phyloP scores from a whole-genome alignment of 2,888 invertebrate genomes.

The Stenolophus ochropezus region DNA sequence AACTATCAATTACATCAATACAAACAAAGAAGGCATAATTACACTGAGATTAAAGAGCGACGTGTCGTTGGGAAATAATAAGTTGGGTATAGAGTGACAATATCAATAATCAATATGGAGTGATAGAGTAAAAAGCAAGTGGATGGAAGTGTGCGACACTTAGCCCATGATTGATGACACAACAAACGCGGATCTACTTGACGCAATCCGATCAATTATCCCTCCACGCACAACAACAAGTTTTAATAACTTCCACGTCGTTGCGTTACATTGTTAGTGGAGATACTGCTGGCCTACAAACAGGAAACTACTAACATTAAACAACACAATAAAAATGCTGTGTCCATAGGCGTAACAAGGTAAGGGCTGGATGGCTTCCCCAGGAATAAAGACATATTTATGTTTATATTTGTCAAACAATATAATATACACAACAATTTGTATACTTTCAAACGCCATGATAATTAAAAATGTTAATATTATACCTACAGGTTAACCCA shows the following conservation, averaged over 20 bases:
- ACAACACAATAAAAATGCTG: too few species aligned
- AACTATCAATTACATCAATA: too few species aligned
- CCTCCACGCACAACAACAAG: constrained; percentile 50
- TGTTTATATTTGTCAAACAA: too few species aligned
- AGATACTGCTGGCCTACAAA: background rate
- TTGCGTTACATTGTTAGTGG: background rate
- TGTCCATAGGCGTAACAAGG: too few species aligned
- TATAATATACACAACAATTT: too few species aligned
- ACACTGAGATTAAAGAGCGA: too few species aligned
- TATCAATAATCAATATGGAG: constrained; percentile 24
- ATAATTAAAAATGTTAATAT: too few species aligned
- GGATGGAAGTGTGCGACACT: constrained; percentile 28
- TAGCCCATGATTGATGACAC: constrained; percentile 68
- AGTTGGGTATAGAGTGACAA: constrained; percentile 4
- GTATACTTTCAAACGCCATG: too few species aligned
- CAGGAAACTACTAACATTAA: background rate
- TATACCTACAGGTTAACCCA: too few species aligned
- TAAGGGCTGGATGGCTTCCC: too few species aligned
- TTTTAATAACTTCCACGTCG: constrained; percentile 55
- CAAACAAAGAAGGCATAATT: too few species aligned
- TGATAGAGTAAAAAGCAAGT: constrained; percentile 38
- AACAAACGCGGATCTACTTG: constrained; percentile 65
- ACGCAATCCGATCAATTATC: constrained; percentile 69
- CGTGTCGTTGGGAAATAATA: background rate
- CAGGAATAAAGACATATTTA: too few species aligned